Evolutionary conservation across 1,140 invertebrate genomes (phyloP), one percentile per base, ranked within the genome.

Genomic region (Drosophila insularis): DNA sequence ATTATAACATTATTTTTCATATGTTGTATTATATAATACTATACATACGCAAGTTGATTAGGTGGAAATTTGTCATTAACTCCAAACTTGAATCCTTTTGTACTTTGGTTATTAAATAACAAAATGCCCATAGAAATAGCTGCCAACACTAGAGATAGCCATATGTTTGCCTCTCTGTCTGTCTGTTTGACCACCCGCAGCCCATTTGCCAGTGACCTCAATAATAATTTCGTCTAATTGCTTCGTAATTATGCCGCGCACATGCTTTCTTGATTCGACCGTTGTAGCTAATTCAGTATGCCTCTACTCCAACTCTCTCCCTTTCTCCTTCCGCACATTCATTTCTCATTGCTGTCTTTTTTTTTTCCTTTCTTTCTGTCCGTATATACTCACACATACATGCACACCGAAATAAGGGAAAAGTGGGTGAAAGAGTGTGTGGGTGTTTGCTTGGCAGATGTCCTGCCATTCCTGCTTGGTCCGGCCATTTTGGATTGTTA

Each of bases 221-320:
- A 82, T 87, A 89, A 87, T 87, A 89, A 89, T 87, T 82, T 89
- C 84, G 79, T 89, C 84, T 87, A 87, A 87, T 87, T 87, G 84
- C 82, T 87, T 89, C 84, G 82, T 87, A 89, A 87, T 87, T 87
- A 87, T 87, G 82, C 79, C 82, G 84, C 76, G 82, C 82, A 87
- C 82, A 87, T 87, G 82, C 61, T 87, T 82, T 89, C 82, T 89
- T 78, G 79, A 86, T 86, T 86, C 77, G 82, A 68, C 75, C 82
- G 55, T 66, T 76, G 81, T 85, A 63, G 71, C 79, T 81, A 86
- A 86, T 86, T 86, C 78, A 81, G 59, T 81, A 65, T 53, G 50
- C 67, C 60, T 63, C 32, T 63, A 50, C 61, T 35, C 32, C 40
- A 17, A 13, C 19, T 63, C 58, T 62, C 68, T 27, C 4, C 27